Evolutionary conservation across 2,113 vertebrate genomes (phyloP).

Genomic region (Gobius niger): DNA sequence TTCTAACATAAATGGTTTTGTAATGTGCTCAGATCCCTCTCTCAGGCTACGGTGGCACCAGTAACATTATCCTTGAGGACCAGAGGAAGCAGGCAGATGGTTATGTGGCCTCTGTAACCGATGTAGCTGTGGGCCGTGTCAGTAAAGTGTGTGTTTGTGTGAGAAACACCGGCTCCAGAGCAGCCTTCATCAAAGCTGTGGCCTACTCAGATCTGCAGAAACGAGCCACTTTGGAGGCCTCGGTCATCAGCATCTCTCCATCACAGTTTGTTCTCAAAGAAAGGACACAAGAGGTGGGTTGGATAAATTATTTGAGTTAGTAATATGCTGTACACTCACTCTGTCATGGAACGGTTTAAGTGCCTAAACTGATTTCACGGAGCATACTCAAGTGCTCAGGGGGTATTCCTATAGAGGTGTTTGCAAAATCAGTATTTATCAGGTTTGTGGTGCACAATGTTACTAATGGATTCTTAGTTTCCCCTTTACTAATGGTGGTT

Average conservation of each 20-base stretch:
- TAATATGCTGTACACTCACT: too few species aligned
- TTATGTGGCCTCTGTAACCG: constrained; percentile 80
- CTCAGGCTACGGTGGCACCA: constrained; percentile 93
- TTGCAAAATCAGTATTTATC: too few species aligned
- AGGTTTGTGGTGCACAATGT: too few species aligned
- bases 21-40: constrained; percentile 83
- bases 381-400: too few species aligned
- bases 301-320: too few species aligned
- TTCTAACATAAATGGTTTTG: neutral
- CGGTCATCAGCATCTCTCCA: constrained; percentile 83
- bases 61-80: constrained; percentile 90
- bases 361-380: too few species aligned
- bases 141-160: constrained; percentile 81
- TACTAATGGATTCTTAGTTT: too few species aligned
- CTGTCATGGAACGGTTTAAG: too few species aligned
- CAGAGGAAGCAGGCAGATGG: constrained; percentile 84
- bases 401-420: too few species aligned
- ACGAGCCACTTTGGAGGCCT: constrained; percentile 75
- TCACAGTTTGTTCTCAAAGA: constrained; percentile 93
- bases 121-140: constrained; percentile 68
- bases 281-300: constrained; percentile 82
- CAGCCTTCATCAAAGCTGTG: constrained; percentile 89
- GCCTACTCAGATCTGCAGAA: constrained; percentile 80
- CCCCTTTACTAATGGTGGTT: too few species aligned
- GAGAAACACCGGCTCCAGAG: constrained; percentile 88